A percentile compares a stretch with the other conserved stretches of the same genome.
Conservation (phyloP, 1,140 invertebrate species). For the Papilio xuthus region DNA sequence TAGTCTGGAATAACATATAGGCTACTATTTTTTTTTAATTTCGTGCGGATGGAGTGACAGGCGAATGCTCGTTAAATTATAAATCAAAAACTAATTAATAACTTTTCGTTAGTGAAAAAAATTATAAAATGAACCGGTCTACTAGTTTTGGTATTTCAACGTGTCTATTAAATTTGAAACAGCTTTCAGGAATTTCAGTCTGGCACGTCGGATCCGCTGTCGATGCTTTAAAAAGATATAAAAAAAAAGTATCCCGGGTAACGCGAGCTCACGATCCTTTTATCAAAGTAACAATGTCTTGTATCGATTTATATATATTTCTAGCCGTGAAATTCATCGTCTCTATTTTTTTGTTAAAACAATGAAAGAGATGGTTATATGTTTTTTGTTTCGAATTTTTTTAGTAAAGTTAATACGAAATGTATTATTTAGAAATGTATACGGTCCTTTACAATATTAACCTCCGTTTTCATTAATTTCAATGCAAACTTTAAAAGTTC, state of each 20-base stretch:
- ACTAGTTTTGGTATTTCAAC: not conserved
- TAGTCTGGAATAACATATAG: no score
- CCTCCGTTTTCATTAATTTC: conserved; percentile 3
- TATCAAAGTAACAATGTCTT: conserved; percentile 1
- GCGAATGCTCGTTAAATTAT: no score
- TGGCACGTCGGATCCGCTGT: not conserved
- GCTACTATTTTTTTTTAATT: no score
- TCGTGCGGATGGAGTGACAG: no score
- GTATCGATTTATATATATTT: not conserved
- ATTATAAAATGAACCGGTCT: not conserved
- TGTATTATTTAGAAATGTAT: no score
- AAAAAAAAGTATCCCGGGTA: not conserved
- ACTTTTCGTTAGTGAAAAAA: not conserved
- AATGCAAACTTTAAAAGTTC: conserved; percentile 14
- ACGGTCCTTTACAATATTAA: not conserved
- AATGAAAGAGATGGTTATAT: no score
- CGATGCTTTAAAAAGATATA: conserved; percentile 4
- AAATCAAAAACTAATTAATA: no score
- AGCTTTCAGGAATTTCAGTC: conserved; percentile 2
- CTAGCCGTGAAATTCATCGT: not conserved
- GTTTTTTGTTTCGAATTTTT: no score
- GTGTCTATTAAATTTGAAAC: not conserved
- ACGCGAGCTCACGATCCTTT: not conserved
- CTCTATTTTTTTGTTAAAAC: not conserved
- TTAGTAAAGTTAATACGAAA: not conserved